Evolutionary conservation across 2,797 vertebrate genomes (phyloP).

Genomic region (Leptoclinus maculatus): DNA sequence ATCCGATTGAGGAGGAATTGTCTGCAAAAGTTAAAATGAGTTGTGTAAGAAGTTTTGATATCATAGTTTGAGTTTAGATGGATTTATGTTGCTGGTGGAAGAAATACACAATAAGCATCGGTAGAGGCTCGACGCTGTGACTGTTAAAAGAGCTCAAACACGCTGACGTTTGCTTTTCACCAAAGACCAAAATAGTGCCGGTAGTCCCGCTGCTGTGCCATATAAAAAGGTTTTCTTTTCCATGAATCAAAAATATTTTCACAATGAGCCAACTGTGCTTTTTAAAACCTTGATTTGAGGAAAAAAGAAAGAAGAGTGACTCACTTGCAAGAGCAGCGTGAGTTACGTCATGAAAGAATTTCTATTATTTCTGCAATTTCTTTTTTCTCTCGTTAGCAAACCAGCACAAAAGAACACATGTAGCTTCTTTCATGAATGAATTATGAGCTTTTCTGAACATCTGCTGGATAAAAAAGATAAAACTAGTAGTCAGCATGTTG

Average conservation of each 20-base stretch:
- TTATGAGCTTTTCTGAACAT: background rate
- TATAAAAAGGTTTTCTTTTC: background rate
- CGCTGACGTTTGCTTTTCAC: too few species aligned
- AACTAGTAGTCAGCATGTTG: background rate
- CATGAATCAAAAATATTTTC: background rate
- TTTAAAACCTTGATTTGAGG: background rate
- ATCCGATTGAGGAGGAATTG: background rate
- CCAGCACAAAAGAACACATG: background rate
- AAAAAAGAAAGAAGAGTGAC: too few species aligned
- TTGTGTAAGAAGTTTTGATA: background rate
- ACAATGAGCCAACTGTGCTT: background rate
- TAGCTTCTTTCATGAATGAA: background rate
- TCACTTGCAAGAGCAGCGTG: background rate
- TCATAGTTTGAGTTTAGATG: background rate
- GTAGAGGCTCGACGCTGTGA: too few species aligned
- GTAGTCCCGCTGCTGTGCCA: too few species aligned
- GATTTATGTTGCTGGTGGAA: background rate
- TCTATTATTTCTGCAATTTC: background rate
- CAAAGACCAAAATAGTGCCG: background rate
- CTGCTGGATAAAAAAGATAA: background rate
- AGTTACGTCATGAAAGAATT: accelerated
- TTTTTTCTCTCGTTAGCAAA: background rate
- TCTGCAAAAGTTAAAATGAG: background rate
- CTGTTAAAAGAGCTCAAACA: too few species aligned
- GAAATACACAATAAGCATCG: slow-evolving; percentile 10